Percentiles rank a stretch among this genome's conserved stretches.
These are phyloP conservation scores for Podiceps cristatus DNA, from an alignment of 2,113 vertebrate species.

Conservation along the genomic window DNA sequence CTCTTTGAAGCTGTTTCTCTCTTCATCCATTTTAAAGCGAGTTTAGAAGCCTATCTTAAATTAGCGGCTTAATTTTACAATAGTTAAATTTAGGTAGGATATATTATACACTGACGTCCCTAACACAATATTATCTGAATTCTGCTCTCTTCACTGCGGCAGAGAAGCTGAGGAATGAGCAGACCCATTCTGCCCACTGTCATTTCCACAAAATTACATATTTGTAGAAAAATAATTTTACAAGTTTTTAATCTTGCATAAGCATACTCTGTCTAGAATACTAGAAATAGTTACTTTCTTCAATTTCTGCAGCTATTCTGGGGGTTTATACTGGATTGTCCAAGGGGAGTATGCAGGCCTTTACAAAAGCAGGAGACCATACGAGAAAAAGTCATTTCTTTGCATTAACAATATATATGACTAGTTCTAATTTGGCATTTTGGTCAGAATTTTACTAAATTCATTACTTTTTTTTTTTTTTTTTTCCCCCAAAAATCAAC, in stretches of 20 bases:
- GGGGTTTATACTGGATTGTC: neutral
- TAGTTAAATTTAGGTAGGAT: neutral
- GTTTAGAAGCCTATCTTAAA: neutral
- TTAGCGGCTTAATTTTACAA: neutral
- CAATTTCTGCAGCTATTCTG: neutral
- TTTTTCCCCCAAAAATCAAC: neutral
- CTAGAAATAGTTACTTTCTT: neutral
- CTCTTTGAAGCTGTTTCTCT: neutral
- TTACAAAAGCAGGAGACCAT: neutral
- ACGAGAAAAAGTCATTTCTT: neutral
- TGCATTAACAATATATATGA: neutral
- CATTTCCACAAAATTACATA: neutral
- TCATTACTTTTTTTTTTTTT: neutral
- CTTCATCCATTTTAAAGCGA: neutral
- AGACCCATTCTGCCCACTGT: neutral
- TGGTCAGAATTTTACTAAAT: neutral
- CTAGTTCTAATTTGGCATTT: neutral
- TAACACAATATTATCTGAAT: neutral
- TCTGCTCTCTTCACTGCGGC: neutral
- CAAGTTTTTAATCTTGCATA: neutral
- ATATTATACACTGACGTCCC: neutral
- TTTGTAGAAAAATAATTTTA: neutral
- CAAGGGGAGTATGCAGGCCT: neutral
- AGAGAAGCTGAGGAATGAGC: neutral
- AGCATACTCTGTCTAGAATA: neutral